A percentile compares a stretch with the other conserved stretches of the same genome.
Conservation (phyloP, 2,888 invertebrate genomes). For the Andrena bicolor region DNA sequence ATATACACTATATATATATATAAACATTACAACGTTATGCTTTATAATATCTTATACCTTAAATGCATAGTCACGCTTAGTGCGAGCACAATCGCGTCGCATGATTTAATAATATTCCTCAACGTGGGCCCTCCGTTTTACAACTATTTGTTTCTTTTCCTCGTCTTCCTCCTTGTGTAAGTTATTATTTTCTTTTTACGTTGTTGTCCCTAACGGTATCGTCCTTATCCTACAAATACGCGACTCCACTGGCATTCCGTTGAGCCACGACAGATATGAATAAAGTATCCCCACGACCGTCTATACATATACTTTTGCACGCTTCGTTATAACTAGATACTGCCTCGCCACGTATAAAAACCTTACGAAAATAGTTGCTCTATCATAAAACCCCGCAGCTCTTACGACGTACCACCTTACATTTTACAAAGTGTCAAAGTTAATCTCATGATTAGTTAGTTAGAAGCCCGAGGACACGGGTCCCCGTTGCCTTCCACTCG, state of each 20-base stretch:
- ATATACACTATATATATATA: slow-evolving; percentile 36
- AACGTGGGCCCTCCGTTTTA: slow-evolving; percentile 23
- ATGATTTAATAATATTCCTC: slow-evolving; percentile 43
- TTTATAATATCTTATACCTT: slow-evolving; percentile 30
- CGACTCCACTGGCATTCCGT: slow-evolving; percentile 28
- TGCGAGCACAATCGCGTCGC: slow-evolving; percentile 52
- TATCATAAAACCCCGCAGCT: slow-evolving; percentile 75
- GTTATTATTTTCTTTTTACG: slow-evolving; percentile 5
- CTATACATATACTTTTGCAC: slow-evolving; percentile 44
- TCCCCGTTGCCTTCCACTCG: neutral
- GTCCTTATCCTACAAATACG: slow-evolving; percentile 11
- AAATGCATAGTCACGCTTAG: slow-evolving; percentile 45
- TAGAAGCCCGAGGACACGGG: slow-evolving; percentile 7
- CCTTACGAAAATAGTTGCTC: slow-evolving; percentile 82
- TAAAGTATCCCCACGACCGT: slow-evolving; percentile 59
- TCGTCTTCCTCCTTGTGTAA: neutral
- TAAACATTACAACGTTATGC: slow-evolving; percentile 50
- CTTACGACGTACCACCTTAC: slow-evolving; percentile 42
- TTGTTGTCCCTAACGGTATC: slow-evolving; percentile 7
- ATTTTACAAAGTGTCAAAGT: slow-evolving; percentile 42
- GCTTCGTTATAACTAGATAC: slow-evolving; percentile 62
- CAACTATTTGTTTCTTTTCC: neutral
- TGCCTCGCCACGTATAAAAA: slow-evolving; percentile 77
- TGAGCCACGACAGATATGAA: slow-evolving; percentile 66
- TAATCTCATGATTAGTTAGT: slow-evolving; percentile 2